phyloP scores from a whole-genome alignment of 53 echinoderm and acorn worm species.

The Echinarachnius parma region DNA sequence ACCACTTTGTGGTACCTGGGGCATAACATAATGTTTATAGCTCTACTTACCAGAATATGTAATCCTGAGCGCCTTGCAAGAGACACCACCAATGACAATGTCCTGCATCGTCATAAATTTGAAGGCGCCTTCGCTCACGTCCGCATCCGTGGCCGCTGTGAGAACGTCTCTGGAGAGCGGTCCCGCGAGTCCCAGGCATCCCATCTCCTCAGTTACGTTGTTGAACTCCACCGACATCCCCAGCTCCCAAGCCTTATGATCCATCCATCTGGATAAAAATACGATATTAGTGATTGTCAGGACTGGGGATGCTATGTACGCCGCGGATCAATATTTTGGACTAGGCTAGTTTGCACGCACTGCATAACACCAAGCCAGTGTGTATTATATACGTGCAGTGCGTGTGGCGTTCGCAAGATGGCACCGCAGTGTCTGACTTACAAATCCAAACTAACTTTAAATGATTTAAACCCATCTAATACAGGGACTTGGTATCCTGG shows the following conservation, averaged over 20 bases:
- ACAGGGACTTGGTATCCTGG: no score
- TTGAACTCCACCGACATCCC: constrained; percentile 64
- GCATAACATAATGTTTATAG: no score
- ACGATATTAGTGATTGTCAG: background rate
- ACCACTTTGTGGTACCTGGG: no score
- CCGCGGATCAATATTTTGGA: no score
- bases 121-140: constrained; percentile 76
- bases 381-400: no score
- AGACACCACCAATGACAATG: constrained; percentile 66
- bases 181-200: constrained; percentile 77
- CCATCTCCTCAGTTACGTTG: constrained; percentile 76
- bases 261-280: constrained; percentile 70
- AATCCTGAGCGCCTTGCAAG: constrained; percentile 70
- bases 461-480: no score
- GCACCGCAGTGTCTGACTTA: no score
- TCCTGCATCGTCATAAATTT: constrained; percentile 67
- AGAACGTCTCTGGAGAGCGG: constrained; percentile 75
- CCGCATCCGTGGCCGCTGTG: constrained; percentile 53
- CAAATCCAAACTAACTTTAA: no score
- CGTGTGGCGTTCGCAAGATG: no score
- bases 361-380: no score
- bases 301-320: no score
- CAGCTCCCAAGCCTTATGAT: constrained; percentile 61
- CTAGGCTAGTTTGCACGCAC: no score
- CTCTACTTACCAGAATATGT: constrained; percentile 80